A percentile compares a stretch with the other conserved stretches of the same genome.
These are phyloP conservation scores for Montipora capitata DNA, from an alignment of 92 coral and sea anemone genomes.

Conservation along the genomic window DNA sequence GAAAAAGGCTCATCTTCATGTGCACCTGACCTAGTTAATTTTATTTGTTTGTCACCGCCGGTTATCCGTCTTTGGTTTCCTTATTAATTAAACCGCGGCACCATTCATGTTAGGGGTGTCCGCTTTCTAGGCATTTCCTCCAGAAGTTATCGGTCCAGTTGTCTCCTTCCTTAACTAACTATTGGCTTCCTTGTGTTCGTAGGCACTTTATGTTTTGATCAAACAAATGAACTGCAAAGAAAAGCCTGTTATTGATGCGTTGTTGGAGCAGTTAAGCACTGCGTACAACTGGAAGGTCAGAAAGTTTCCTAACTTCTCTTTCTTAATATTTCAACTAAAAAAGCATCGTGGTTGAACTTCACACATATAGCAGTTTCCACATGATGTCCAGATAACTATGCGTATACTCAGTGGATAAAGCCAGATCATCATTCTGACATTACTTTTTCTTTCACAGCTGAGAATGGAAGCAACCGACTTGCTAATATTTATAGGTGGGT, in stretches of 20 bases:
- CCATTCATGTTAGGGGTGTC: too few relatives aligned
- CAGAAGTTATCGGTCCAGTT: not conserved
- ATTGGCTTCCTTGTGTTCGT: not conserved
- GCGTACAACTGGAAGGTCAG: constrained; percentile 97
- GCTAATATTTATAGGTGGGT: constrained; percentile 88
- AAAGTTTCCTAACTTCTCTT: not conserved
- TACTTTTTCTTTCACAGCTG: constrained; percentile 52
- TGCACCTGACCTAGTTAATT: too few relatives aligned
- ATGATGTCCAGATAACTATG: too few relatives aligned
- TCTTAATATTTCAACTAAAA: too few relatives aligned
- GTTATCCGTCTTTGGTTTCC: too few relatives aligned
- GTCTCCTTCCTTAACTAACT: not conserved
- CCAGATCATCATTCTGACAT: not conserved
- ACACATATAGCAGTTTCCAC: not conserved
- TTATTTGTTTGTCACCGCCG: too few relatives aligned
- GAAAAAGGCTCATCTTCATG: too few relatives aligned
- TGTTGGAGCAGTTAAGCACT: constrained; percentile 84
- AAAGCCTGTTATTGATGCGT: constrained; percentile 70
- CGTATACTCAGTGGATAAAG: too few relatives aligned
- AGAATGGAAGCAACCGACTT: constrained; percentile 95
- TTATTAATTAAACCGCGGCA: too few relatives aligned
- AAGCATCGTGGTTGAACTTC: not conserved
- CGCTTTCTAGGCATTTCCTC: too few relatives aligned
- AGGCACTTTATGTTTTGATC: constrained; percentile 94
- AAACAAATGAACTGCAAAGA: constrained; percentile 97